These are phyloP conservation scores for Strigops habroptila DNA, from an alignment of 2,113 vertebrate genomes.

Conservation along the genomic window DNA sequence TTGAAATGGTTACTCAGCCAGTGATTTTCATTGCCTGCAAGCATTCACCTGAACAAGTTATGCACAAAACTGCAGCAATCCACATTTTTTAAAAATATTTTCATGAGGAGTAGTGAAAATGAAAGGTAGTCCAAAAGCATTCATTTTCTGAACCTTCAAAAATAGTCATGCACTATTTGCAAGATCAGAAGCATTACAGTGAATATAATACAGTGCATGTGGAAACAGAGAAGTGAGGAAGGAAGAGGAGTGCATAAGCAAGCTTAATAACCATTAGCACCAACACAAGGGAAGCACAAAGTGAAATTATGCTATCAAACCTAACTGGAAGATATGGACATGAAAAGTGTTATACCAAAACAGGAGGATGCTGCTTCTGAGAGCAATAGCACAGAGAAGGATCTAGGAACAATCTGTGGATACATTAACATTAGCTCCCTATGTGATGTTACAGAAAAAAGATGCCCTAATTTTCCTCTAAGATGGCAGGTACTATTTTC, in stretches of 20 bases:
- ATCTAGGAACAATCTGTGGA: not conserved
- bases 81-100: not conserved
- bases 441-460: not conserved
- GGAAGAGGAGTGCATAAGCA: not conserved
- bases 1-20: not conserved
- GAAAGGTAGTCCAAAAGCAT: not conserved
- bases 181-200: not conserved
- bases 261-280: accelerated
- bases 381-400: not conserved
- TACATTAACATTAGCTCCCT: not conserved
- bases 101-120: accelerated
- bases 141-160: not conserved
- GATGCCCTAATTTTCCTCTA: not conserved
- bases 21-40: not conserved
- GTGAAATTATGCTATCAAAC: not conserved
- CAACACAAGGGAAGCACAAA: not conserved
- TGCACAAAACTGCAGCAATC: accelerated
- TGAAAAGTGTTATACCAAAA: accelerated
- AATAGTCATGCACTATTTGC: accelerated
- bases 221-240: not conserved
- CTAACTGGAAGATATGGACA: accelerated
- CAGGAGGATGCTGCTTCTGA: not conserved
- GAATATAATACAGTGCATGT: accelerated
- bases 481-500: not conserved
- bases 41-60: accelerated